A percentile compares a stretch with the other conserved stretches of the same genome.
phyloP scores from a whole-genome alignment of 2,797 vertebrate species.

The Heteromormyrus szaboi region DNA sequence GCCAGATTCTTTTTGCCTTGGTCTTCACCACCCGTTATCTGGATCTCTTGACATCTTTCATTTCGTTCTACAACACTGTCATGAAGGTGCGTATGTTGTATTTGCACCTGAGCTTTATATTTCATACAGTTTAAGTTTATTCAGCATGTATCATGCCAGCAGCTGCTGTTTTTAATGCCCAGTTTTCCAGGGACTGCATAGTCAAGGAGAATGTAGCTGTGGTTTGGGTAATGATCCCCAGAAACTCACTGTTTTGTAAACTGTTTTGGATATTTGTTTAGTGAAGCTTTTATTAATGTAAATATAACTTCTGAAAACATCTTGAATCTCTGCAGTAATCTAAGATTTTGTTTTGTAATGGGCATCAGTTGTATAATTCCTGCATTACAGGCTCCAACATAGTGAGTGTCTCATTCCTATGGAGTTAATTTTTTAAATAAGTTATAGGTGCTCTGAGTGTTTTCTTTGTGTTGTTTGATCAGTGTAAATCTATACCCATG shows the following conservation, averaged over 20 bases:
- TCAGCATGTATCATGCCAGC: not conserved
- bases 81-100: slow-evolving; percentile 80
- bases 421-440: not conserved
- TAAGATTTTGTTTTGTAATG: not conserved
- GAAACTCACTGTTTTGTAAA: not conserved
- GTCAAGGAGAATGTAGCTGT: not conserved
- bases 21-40: slow-evolving; percentile 97
- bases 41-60: slow-evolving; percentile 95
- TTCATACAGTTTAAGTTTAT: not conserved
- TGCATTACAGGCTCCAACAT: not conserved
- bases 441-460: not conserved
- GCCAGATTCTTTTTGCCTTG: slow-evolving; percentile 93
- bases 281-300: not conserved
- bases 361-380: not conserved
- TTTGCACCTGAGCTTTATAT: not conserved
- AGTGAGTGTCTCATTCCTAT: not conserved
- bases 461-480: slow-evolving; percentile 2
- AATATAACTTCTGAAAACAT: not conserved
- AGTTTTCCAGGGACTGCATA: not conserved
- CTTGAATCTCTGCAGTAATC: not conserved
- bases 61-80: slow-evolving; percentile 94
- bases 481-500: not conserved
- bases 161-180: not conserved
- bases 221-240: not conserved
- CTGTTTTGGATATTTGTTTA: not conserved